Evolutionary conservation across 2,888 invertebrate genomes (phyloP).

Genomic region (Acanthosepion pharaonis): DNA sequence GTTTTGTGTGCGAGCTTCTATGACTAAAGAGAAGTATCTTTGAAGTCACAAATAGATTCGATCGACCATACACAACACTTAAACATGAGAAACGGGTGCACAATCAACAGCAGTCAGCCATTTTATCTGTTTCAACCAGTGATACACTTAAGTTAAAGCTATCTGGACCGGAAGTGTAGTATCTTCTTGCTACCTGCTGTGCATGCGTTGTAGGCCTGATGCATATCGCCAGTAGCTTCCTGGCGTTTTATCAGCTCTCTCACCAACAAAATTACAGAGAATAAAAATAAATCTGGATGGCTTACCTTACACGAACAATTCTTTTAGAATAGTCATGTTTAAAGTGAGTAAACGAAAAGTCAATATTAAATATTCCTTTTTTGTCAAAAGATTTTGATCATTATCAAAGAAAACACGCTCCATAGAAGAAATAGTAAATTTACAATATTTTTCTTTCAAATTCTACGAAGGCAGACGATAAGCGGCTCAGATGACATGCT

Average conservation of each 20-base stretch:
- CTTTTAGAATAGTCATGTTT: no score
- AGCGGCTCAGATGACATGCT: no score
- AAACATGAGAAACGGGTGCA: neutral
- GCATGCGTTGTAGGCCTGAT: neutral
- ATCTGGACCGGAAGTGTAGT: neutral
- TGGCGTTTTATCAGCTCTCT: neutral
- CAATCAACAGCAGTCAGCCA: neutral
- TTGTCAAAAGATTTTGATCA: no score
- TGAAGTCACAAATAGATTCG: neutral
- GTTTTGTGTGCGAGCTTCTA: neutral
- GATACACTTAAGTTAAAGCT: neutral
- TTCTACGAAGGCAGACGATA: no score
- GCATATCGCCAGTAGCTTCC: neutral
- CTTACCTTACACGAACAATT: no score
- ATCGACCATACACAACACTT: neutral
- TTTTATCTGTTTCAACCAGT: neutral
- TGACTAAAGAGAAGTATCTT: neutral
- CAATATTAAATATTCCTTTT: no score
- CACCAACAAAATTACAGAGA: neutral
- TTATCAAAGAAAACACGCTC: no score
- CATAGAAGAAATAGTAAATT: no score
- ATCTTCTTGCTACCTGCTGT: neutral
- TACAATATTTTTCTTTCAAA: no score
- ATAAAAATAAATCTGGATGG: neutral
- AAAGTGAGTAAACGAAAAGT: no score